Evolutionary conservation across 2,888 invertebrate genomes (phyloP), one percentile per base, ranked within the genome.

Genomic region (Copidosoma aretas): DNA sequence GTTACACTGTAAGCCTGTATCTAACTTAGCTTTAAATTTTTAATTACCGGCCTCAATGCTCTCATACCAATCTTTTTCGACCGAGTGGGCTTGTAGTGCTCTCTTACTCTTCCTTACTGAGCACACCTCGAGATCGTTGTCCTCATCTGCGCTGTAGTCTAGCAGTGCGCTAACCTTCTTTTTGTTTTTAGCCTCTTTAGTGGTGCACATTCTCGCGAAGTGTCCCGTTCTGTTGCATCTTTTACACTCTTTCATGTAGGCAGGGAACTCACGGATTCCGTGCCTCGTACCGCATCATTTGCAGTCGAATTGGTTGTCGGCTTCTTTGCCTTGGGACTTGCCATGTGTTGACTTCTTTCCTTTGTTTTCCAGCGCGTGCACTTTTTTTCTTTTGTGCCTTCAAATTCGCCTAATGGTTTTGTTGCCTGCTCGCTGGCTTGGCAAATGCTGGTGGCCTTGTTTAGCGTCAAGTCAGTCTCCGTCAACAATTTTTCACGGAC

Each of bases 401-500:
- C 32, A 32, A 32, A 32, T 32, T 32, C 32, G 32, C 32, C 32
- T 32, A 32, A 32, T 32, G 3, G 32, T 32, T 32, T 32, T 32
- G 32, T 32, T 32, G 32, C 32, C 32, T 32, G 32, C 32, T 32
- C 32, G 8, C 32, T 32, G 8, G 32, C 32, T 32, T 32, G 32
- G 32, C 32, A 32, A 32, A 32, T 32, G 32, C 32, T 32, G 32
- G 3, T 32, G 32, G 32, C 32, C 32, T 32, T 32, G 32, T 32
- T 32, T 32, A 32, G 32, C 32, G 32, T 32, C 8, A 32, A 32
- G 32, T 32, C 32, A 32, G 32, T 32, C 32, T 32, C 32, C 32
- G 61, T 61, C 49, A 49, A 22, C 21, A 63, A 22, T 43, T 57
- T 64, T 24, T 64, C 57, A 25, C 64, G 15, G 12, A 64, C 57